Conservation (phyloP, 2,797 vertebrate genomes). For the Diplodus puntazzo region DNA sequence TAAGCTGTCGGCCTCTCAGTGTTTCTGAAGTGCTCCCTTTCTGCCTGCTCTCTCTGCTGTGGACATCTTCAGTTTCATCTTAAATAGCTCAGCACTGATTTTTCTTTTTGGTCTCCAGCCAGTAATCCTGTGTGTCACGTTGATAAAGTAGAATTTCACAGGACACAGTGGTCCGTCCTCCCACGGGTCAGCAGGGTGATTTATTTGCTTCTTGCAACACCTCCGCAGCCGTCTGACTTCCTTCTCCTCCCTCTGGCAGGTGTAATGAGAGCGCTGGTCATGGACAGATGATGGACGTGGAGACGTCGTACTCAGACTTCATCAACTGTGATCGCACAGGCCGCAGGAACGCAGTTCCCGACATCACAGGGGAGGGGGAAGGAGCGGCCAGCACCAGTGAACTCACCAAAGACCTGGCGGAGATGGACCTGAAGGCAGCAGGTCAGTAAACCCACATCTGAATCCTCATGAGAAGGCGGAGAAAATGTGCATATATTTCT, state of each 20-base stretch:
- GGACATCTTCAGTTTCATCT: slow-evolving; percentile 14
- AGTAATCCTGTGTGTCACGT: slow-evolving; percentile 3
- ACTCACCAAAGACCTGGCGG: slow-evolving; percentile 90
- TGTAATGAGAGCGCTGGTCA: slow-evolving; percentile 88
- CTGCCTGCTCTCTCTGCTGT: slow-evolving; percentile 20
- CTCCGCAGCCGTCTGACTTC: slow-evolving; percentile 39
- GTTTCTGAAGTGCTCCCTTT: slow-evolving; percentile 19
- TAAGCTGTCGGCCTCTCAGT: slow-evolving; percentile 11
- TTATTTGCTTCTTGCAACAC: slow-evolving; percentile 26
- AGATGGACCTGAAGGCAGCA: slow-evolving; percentile 86
- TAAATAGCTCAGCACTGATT: slow-evolving; percentile 7
- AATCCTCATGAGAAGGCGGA: not conserved
- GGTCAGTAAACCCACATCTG: slow-evolving; percentile 67
- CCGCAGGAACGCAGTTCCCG: slow-evolving; percentile 95
- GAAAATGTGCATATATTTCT: not conserved
- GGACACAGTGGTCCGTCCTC: slow-evolving; percentile 1
- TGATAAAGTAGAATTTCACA: slow-evolving; percentile 34
- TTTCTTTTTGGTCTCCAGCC: not conserved
- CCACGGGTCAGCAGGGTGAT: slow-evolving; percentile 27
- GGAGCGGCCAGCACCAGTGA: slow-evolving; percentile 87
- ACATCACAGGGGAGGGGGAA: slow-evolving; percentile 88
- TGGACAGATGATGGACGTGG: slow-evolving; percentile 95
- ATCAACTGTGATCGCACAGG: slow-evolving; percentile 96
- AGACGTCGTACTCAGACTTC: slow-evolving; percentile 96
- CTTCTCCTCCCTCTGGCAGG: slow-evolving; percentile 62